Conservation (phyloP, 2,113 vertebrate species). For the Gobio gobio region DNA sequence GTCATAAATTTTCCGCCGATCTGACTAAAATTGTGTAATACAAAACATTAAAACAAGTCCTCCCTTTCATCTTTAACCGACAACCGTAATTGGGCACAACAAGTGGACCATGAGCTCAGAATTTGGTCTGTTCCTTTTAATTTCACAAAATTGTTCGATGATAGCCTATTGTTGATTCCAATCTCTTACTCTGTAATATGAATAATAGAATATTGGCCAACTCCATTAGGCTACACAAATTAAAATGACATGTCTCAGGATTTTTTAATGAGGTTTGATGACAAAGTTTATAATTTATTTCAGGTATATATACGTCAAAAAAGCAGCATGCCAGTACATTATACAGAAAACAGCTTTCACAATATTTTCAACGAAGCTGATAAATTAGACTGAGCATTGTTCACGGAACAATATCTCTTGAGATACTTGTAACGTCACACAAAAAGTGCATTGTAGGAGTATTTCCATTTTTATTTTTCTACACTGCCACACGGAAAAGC, state of each 20-base stretch:
- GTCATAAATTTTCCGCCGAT: background rate
- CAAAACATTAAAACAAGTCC: background rate
- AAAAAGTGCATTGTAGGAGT: conserved; percentile 64
- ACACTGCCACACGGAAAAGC: background rate
- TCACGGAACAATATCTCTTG: conserved; percentile 78
- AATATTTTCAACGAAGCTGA: conserved; percentile 67
- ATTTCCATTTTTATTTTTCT: conserved; percentile 28
- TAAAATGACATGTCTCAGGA: background rate
- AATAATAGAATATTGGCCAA: background rate
- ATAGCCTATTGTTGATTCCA: background rate
- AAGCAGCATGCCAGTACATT: conserved; percentile 85
- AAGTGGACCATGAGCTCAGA: background rate
- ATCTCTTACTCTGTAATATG: background rate
- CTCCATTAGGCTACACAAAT: background rate
- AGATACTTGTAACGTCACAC: conserved; percentile 68
- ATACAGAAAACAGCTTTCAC: conserved; percentile 72
- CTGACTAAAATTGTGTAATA: background rate
- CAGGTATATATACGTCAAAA: conserved; percentile 79
- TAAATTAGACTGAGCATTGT: conserved; percentile 72
- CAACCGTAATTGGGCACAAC: background rate
- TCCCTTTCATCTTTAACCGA: background rate
- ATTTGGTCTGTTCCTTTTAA: background rate
- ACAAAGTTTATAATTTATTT: conserved; percentile 87
- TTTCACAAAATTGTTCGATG: background rate
- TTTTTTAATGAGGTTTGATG: conserved; percentile 86